These are phyloP conservation scores for Zygaena filipendulae DNA, from an alignment of 2,888 invertebrate species.

Conservation along the genomic window DNA sequence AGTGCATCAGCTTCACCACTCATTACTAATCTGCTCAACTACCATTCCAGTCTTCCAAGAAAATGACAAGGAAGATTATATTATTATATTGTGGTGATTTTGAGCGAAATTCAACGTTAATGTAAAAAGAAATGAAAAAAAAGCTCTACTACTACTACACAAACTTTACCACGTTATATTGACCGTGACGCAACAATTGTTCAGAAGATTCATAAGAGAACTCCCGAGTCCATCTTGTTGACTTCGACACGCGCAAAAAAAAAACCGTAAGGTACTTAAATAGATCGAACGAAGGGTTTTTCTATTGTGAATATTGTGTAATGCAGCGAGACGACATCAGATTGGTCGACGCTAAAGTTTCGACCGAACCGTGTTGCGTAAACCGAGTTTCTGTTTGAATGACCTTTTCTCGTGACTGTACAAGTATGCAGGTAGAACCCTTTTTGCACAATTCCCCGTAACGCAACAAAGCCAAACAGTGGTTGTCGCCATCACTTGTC, in stretches of 20 bases:
- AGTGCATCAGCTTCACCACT: too few species aligned
- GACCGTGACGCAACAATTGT: conserved; percentile 67
- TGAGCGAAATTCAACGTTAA: too few species aligned
- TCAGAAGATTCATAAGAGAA: conserved; percentile 56
- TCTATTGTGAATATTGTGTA: conserved; percentile 64
- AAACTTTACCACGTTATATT: conserved; percentile 48
- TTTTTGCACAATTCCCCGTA: conserved; percentile 64
- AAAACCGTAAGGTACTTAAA: conserved; percentile 48
- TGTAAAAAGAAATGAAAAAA: too few species aligned
- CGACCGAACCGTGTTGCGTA: conserved; percentile 15
- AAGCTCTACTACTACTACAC: too few species aligned
- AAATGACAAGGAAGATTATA: too few species aligned
- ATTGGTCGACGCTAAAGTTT: conserved; percentile 35
- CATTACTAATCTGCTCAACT: too few species aligned
- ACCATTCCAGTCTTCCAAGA: too few species aligned
- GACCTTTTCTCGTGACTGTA: conserved; percentile 17
- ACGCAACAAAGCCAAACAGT: conserved; percentile 34
- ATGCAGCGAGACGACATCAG: conserved; percentile 54
- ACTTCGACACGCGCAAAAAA: conserved; percentile 49
- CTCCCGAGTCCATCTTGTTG: conserved; percentile 61
- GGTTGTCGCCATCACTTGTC: conserved; percentile 59
- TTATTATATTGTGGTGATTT: too few species aligned
- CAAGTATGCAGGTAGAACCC: conserved; percentile 52
- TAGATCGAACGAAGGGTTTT: conserved; percentile 45
- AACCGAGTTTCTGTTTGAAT: conserved; percentile 6